A percentile compares a stretch with the other conserved stretches of the same genome.
These are phyloP conservation scores for Steatornis caripensis DNA, from an alignment of 2,113 vertebrate species.

Conservation along the genomic window DNA sequence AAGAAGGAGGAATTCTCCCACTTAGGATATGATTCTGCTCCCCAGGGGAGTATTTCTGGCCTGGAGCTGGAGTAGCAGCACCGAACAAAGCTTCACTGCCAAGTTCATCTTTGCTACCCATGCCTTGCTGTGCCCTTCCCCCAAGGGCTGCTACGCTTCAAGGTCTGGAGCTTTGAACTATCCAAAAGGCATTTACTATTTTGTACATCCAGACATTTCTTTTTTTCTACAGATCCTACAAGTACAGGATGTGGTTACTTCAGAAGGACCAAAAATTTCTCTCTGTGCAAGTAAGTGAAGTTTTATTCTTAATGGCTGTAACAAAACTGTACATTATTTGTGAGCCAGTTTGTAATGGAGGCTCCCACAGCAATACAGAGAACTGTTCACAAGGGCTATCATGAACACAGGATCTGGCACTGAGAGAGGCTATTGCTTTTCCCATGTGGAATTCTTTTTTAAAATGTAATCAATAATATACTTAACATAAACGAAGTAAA, in stretches of 20 bases:
- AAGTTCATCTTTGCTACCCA: background rate
- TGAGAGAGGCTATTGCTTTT: background rate
- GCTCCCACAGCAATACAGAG: background rate
- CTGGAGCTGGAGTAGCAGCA: background rate
- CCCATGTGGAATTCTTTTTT: background rate
- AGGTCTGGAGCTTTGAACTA: background rate
- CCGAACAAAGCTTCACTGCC: background rate
- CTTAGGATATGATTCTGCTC: background rate
- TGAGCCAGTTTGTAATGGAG: background rate
- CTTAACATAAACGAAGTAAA: background rate
- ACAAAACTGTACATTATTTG: background rate
- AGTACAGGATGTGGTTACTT: background rate
- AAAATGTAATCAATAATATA: background rate
- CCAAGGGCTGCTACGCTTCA: background rate
- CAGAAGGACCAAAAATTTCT: background rate
- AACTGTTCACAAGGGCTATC: background rate
- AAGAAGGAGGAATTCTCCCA: background rate
- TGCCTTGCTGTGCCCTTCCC: too few species aligned
- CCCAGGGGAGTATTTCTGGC: background rate
- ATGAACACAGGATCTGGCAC: background rate
- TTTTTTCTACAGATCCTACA: background rate
- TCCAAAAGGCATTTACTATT: background rate
- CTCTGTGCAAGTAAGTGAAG: background rate
- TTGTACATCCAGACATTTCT: slow-evolving; percentile 28
- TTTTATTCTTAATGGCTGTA: background rate